phyloP scores from a whole-genome alignment of 2,888 invertebrate genomes.

The Protodeltote pygarga region DNA sequence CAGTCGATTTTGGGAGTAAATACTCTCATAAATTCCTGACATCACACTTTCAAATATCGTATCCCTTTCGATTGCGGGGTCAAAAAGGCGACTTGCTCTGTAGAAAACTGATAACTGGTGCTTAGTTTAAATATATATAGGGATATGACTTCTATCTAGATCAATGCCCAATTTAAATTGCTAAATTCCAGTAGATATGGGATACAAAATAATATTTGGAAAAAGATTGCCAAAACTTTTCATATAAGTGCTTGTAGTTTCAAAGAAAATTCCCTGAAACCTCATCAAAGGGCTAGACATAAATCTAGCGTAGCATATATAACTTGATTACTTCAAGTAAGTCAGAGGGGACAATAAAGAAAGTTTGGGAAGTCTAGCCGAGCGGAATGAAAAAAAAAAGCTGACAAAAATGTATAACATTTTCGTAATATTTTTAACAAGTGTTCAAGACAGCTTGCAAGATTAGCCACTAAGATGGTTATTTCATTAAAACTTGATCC shows the following conservation, averaged over 20 bases:
- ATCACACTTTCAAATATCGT: too few relatives aligned
- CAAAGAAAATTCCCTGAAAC: too few relatives aligned
- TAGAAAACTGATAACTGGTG: too few relatives aligned
- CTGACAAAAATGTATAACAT: conserved; percentile 23
- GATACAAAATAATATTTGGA: too few relatives aligned
- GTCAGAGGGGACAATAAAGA: conserved; percentile 19
- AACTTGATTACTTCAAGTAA: conserved; percentile 27
- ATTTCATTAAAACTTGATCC: conserved; percentile 67
- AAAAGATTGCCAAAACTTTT: conserved; percentile 7
- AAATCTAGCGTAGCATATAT: conserved; percentile 29
- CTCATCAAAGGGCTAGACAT: conserved; percentile 6
- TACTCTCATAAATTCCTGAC: too few relatives aligned
- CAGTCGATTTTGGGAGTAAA: too few relatives aligned
- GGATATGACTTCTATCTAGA: neutral
- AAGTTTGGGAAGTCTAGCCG: conserved; percentile 24
- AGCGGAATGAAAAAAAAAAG: conserved; percentile 14
- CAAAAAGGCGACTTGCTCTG: too few relatives aligned
- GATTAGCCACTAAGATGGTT: conserved; percentile 56
- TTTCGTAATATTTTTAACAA: conserved; percentile 50
- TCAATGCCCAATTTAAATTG: conserved; percentile 3
- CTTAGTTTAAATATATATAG: neutral
- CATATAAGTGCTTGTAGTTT: conserved; percentile 2
- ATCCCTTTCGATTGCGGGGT: too few relatives aligned
- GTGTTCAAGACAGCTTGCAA: conserved; percentile 57
- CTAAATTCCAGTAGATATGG: too few relatives aligned